Evolutionary conservation across 30 jellyfish, hydroid and myxozoan genomes (phyloP), one percentile per base, ranked within the genome.

Genomic region (Aurelia aurita): DNA sequence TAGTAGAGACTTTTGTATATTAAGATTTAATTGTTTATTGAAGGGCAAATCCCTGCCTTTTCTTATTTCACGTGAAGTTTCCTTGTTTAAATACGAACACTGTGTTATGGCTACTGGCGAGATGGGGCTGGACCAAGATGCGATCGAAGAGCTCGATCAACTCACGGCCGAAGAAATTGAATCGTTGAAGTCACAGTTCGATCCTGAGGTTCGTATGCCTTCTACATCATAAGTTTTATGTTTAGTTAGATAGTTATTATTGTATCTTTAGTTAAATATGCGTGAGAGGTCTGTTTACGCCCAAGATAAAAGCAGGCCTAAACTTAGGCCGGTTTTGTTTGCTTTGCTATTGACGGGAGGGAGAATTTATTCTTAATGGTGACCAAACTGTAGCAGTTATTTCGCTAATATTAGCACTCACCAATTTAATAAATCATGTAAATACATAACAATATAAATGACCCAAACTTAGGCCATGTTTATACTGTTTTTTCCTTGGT

Each of bases 91-190:
- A 39, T 31, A 39, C 15, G 1, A 14, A 39, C 51, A 39, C 51
- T 6, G 23, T 75, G 87, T 75, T 75, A 75, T 75, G 87, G 87
- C 87, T 62, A 74, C 58, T 5, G 60, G 76, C 76, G 77, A 59
- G 12, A 75, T 57, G 87, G 76, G 87, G 15, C 78, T 75, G 11
- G 87, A 83, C 62, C 60, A 83, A 45, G 62, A 70, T 68, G 93
- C 84, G 8, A 81, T 83, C 16, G 76, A 57, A 1, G 87, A 75
- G 13, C n/a, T 83, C 51, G 93, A 83, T 22, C 94, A 82, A 12
- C 67, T 91, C 21, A 84, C 96, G 9, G 79, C 71, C 65, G 98
- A 91, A 26, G 98, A 91, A 31, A 25, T 91, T 25, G 98, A 67
- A 22, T 82, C 74, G 57, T 85, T 91, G 69, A 77, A 76, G 26